These are phyloP conservation scores for Laodelphax striatellus DNA, from an alignment of 1,140 invertebrate species.

Conservation along the genomic window DNA sequence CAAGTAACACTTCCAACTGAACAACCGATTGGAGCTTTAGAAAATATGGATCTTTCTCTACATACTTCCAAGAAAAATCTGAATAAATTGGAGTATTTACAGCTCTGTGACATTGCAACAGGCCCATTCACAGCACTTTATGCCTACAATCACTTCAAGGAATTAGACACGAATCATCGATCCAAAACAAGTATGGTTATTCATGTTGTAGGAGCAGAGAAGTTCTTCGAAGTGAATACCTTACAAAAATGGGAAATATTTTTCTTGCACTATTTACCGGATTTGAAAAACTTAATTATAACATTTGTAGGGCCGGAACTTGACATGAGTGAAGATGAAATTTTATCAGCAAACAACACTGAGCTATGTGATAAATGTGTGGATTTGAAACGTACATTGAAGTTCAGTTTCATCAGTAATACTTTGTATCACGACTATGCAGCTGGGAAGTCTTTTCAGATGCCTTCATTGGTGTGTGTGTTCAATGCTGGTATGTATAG, in stretches of 20 bases:
- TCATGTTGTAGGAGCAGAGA: slow-evolving; percentile 51
- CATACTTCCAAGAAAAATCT: slow-evolving; percentile 18
- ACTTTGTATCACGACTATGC: slow-evolving; percentile 47
- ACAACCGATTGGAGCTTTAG: slow-evolving; percentile 21
- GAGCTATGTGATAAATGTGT: slow-evolving; percentile 36
- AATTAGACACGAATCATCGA: slow-evolving; percentile 24
- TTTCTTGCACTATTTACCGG: slow-evolving; percentile 48
- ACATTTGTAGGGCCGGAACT: slow-evolving; percentile 52
- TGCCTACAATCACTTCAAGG: slow-evolving; percentile 31
- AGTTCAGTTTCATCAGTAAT: slow-evolving; percentile 40
- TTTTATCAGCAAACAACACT: slow-evolving; percentile 31
- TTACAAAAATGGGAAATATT: slow-evolving; percentile 57
- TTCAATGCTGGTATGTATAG: slow-evolving; percentile 60
- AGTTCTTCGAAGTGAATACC: slow-evolving; percentile 54
- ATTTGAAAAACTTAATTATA: slow-evolving; percentile 40
- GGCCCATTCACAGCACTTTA: slow-evolving; percentile 49
- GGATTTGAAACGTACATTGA: slow-evolving; percentile 31
- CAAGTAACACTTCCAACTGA: not conserved
- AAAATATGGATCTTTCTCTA: too few relatives aligned
- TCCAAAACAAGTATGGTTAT: slow-evolving; percentile 30
- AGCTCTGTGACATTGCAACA: slow-evolving; percentile 49
- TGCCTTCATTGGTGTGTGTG: slow-evolving; percentile 49
- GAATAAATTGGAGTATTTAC: slow-evolving; percentile 33
- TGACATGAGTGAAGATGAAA: slow-evolving; percentile 37
- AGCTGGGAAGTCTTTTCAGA: slow-evolving; percentile 30